These are phyloP conservation scores for Subacronicta megacephala DNA, from an alignment of 2,888 invertebrate species.

Conservation along the genomic window DNA sequence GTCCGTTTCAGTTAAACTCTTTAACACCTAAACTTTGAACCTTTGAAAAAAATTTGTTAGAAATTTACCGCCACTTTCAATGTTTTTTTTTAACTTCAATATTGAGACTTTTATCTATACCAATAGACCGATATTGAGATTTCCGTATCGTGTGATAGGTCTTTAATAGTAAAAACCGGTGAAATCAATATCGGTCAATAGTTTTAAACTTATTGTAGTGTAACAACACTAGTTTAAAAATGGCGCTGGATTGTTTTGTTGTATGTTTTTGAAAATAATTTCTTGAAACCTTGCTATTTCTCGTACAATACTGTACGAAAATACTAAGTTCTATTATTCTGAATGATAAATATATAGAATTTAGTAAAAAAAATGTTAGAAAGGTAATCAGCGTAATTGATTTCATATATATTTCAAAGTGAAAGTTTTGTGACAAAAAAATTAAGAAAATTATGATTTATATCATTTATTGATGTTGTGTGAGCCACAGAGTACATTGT, in stretches of 20 bases:
- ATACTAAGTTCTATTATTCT: neutral
- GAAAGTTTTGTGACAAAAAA: slow-evolving; percentile 25
- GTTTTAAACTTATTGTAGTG: too few relatives aligned
- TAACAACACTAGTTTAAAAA: slow-evolving; percentile 34
- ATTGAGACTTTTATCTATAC: too few relatives aligned
- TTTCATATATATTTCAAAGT: slow-evolving; percentile 5
- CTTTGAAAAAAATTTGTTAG: too few relatives aligned
- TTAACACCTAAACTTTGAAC: too few relatives aligned
- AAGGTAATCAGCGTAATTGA: neutral
- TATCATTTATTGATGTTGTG: neutral
- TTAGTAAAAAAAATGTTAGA: neutral
- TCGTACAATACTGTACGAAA: neutral
- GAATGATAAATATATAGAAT: neutral
- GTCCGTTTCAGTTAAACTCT: too few relatives aligned
- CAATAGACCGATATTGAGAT: too few relatives aligned
- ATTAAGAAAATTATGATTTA: neutral
- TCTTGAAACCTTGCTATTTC: neutral
- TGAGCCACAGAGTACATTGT: too few relatives aligned
- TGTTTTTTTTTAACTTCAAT: too few relatives aligned
- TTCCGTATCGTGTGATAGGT: too few relatives aligned
- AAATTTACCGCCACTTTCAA: too few relatives aligned
- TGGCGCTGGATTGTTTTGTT: slow-evolving; percentile 55
- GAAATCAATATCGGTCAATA: too few relatives aligned
- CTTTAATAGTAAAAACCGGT: too few relatives aligned
- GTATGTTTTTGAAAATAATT: slow-evolving; percentile 12